phyloP scores from a whole-genome alignment of 2,888 invertebrate genomes.

The Tachystola acroxantha region DNA sequence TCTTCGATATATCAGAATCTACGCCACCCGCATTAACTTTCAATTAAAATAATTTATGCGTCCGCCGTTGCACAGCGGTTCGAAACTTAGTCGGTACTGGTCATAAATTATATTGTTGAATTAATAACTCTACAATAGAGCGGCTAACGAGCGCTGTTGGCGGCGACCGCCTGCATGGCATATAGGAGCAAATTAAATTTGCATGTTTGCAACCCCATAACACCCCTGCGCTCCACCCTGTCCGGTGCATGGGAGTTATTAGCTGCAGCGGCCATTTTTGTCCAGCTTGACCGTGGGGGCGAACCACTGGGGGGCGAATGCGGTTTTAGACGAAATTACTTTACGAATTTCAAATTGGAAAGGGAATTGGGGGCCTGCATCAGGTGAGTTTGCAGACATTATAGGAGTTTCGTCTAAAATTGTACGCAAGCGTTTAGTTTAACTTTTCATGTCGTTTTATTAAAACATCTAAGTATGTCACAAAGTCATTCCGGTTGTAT shows the following conservation, averaged over 20 bases:
- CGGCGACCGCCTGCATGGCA: conserved; percentile 52
- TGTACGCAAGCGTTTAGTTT: too few species aligned
- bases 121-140: conserved; percentile 68
- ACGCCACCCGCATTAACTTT: conserved; percentile 63
- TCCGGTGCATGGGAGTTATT: conserved; percentile 28
- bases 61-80: conserved; percentile 31
- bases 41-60: conserved; percentile 69
- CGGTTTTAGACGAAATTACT: conserved; percentile 38
- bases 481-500: too few species aligned
- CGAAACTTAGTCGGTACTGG: conserved; percentile 36
- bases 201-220: conserved; percentile 63
- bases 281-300: conserved; percentile 26
- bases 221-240: conserved; percentile 28
- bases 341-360: conserved; percentile 6
- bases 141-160: conserved; percentile 57
- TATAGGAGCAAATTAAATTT: conserved; percentile 66
- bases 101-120: conserved; percentile 68
- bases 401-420: neutral
- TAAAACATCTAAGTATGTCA: too few species aligned
- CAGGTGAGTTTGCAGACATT: neutral
- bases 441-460: too few species aligned
- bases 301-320: conserved; percentile 28
- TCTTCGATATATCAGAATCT: conserved; percentile 7
- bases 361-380: too few species aligned
- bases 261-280: conserved; percentile 50